Evolutionary conservation across 2,797 vertebrate species (phyloP), one percentile per base, ranked within the genome.

Genomic region (Schizothorax lantsangensis): DNA sequence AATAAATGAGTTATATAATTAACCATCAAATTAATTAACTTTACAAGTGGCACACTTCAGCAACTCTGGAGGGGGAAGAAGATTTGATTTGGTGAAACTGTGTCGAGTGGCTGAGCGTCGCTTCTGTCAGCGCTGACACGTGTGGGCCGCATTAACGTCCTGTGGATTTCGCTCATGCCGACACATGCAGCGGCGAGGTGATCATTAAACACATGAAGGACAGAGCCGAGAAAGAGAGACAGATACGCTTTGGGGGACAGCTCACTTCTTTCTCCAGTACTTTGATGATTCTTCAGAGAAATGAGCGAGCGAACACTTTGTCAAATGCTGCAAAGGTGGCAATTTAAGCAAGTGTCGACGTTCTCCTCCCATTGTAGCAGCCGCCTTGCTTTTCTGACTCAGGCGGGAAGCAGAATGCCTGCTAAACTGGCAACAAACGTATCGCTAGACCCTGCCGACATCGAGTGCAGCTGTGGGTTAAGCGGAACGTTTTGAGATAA

Each of bases 1-100:
- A 91, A 91, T 89, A 91, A 89, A 91, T 89, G 89, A 89, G 79
- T 90, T 88, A 91, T 89, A 89, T 90, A 91, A 91, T 91, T 91
- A 91, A 91, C 81, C 81, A 78, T 84, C 86, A 85, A 91, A 91
- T 91, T 90, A 91, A 91, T 91, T 91, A 91, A 91, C 86, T 89
- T 89, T 74, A 91, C 84, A 85, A 91, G 82, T 88, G 89, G 89
- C 90, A 91, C 81, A 91, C 86, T 88, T 90, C 88, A 86, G 74
- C 38, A 87, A 66, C 81, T 86, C 88, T 81, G 86, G 52, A 89
- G 88, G 84, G 84, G 79, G 62, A 73, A 59, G 82, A 84, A 59
- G 79, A 86, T 72, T 68, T 79, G 75, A 74, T 64, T 81, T 26
- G 40, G 5, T 26, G 77, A 88, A 87, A 85, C 49, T 43, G 23